Evolutionary conservation across 2,113 vertebrate species (phyloP), one percentile per base, ranked within the genome.

Genomic region (Oryzias melastigma): DNA sequence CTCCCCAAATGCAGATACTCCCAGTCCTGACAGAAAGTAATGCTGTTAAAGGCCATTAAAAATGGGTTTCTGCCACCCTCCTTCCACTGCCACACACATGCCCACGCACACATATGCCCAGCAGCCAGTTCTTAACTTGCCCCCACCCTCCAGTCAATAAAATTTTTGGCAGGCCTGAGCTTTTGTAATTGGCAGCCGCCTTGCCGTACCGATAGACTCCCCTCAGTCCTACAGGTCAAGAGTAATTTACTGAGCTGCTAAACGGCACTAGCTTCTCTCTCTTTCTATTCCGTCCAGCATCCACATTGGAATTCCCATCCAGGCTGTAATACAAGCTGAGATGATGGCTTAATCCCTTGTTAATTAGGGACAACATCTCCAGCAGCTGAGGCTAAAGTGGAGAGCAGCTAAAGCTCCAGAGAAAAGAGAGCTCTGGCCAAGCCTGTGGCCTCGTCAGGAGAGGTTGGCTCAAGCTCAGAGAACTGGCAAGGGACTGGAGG

Each of bases 321-420:
- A 89, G 85, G 73, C 90, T 91, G 88, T 89, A 88, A 88, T 91
- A 90, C 89, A 91, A 77, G 77, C 79, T 49, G 81, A 85, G 86
- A 91, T 91, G 90, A 91, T 90, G 90, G 88, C 90, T 92, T 93
- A 92, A 93, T 93, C 91, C 90, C 90, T 83, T 89, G 91, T 91
- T 93, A 93, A 92, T 93, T 92, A 91, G 87, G 87, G 87, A 91
- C 86, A 90, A 91, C 89, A 90, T 90, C 88, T 91, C 85, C 84
- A 83, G 85, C 92, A 91, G 90, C 92, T 92, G 89, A 87, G 87
- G 85, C 90, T 84, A 78, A 84, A 83, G 70, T 68, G 24, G 52
- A 66, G 69, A 51, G 76, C 52, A 55, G 35, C 43, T 12, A 45
- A 68, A 73, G 72, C 77, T 81, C 77, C 60, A 62, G 82, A 84